Evolutionary conservation across 2,797 vertebrate species (phyloP).

Genomic region (Catharus ustulatus): DNA sequence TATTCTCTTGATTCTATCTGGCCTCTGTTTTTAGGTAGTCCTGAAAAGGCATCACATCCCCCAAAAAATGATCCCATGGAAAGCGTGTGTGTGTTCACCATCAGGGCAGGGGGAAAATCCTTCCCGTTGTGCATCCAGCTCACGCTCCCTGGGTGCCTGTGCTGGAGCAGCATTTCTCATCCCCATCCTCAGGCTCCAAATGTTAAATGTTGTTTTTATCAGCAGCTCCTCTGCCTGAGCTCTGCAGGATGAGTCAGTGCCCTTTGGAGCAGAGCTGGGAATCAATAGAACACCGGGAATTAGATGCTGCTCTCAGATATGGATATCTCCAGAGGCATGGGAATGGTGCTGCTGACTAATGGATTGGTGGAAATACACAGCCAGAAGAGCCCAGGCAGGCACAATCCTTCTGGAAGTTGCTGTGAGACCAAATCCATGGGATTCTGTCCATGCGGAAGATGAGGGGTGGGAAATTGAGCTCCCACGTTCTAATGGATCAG

Average conservation of each 20-base stretch:
- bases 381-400: background rate
- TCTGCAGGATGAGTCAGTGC: conserved; percentile 51
- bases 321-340: background rate
- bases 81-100: fast-evolving
- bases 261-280: conserved; percentile 25
- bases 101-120: background rate
- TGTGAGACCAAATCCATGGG: background rate
- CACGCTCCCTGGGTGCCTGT: background rate
- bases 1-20: background rate
- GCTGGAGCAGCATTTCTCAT: background rate
- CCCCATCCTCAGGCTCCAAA: background rate
- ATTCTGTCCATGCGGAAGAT: fast-evolving
- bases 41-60: background rate
- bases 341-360: background rate
- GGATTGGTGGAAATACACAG: background rate
- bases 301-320: background rate
- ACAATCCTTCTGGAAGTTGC: background rate
- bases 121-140: background rate
- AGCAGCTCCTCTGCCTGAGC: background rate
- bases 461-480: background rate
- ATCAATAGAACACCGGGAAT: conserved; percentile 10
- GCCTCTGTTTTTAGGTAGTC: background rate
- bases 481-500: background rate
- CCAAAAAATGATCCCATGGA: fast-evolving
- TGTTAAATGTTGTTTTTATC: conserved; percentile 26